Percentiles rank a stretch among this genome's conserved stretches.
Conservation (phyloP, 1,140 invertebrate species). For the Dolichoris vasculosae region DNA sequence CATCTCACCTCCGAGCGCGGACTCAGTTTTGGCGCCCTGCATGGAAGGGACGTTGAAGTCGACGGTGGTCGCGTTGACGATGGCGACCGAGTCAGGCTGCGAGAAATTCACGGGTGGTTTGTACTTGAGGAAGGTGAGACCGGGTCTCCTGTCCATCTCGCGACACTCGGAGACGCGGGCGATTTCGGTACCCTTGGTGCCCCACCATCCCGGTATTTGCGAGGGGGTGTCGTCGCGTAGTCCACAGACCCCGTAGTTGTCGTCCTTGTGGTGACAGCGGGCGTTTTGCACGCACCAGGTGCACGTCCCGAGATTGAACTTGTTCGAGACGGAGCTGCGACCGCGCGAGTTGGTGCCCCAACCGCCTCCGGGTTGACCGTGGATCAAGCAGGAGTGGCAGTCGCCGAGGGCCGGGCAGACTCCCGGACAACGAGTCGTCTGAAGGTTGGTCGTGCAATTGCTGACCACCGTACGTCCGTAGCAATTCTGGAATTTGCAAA, state of each 20-base stretch:
- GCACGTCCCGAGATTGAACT: slow-evolving; percentile 85
- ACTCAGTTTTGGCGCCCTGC: slow-evolving; percentile 78
- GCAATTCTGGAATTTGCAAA: slow-evolving; percentile 77
- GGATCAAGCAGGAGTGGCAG: slow-evolving; percentile 91
- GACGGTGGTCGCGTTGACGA: slow-evolving; percentile 89
- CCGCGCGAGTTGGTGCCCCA: slow-evolving; percentile 71
- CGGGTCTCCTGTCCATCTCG: slow-evolving; percentile 86
- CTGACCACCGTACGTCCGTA: slow-evolving; percentile 88
- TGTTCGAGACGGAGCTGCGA: slow-evolving; percentile 81
- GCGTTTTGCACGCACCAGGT: slow-evolving; percentile 95
- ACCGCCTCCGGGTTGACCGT: slow-evolving; percentile 76
- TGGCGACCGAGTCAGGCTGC: slow-evolving; percentile 88
- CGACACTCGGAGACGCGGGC: slow-evolving; percentile 86
- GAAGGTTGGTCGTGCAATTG: slow-evolving; percentile 89
- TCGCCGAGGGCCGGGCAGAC: slow-evolving; percentile 90
- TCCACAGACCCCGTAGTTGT: slow-evolving; percentile 88
- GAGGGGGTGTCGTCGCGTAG: slow-evolving; percentile 83
- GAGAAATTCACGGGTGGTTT: slow-evolving; percentile 88
- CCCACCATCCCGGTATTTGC: slow-evolving; percentile 92
- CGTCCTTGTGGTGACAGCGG: slow-evolving; percentile 89
- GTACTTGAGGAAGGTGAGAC: slow-evolving; percentile 91
- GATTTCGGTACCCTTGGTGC: slow-evolving; percentile 86
- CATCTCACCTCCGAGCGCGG: slow-evolving; percentile 81
- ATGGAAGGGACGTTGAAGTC: slow-evolving; percentile 82
- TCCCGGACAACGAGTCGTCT: slow-evolving; percentile 89